Percentiles rank a stretch among this genome's conserved stretches.
Conservation (phyloP, 2,888 invertebrate species). For the Escarpia spicata region DNA sequence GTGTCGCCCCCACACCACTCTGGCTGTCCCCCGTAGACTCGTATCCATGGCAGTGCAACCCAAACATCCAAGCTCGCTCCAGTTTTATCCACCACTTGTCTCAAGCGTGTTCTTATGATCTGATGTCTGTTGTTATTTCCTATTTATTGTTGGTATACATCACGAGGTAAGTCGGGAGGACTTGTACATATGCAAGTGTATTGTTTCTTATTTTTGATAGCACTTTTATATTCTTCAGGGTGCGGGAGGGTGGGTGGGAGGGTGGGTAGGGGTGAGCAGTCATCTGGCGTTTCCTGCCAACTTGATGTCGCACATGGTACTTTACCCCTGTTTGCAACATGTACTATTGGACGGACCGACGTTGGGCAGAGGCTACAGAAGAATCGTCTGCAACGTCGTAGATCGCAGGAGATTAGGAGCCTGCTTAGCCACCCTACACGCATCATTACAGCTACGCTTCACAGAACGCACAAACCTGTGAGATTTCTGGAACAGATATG, state of each 20-base stretch:
- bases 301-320: neutral
- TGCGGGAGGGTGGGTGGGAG: neutral
- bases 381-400: neutral
- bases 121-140: conserved; percentile 25
- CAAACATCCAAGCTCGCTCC: neutral
- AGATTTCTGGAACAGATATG: neutral
- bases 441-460: neutral
- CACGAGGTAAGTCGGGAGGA: conserved; percentile 25
- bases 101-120: conserved; percentile 16
- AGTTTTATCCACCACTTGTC: neutral
- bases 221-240: conserved; percentile 29
- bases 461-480: neutral
- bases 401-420: neutral
- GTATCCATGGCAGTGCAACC: neutral
- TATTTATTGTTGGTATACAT: conserved; percentile 36
- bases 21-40: neutral
- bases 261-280: neutral
- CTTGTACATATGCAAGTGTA: conserved; percentile 37
- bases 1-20: neutral
- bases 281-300: conserved; percentile 21
- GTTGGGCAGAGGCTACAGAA: neutral
- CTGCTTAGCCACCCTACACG: neutral
- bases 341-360: neutral
- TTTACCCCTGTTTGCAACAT: neutral
- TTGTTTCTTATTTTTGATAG: conserved; percentile 40